Conservation (phyloP, 2,113 vertebrate species). For the Peromyscus maniculatus region DNA sequence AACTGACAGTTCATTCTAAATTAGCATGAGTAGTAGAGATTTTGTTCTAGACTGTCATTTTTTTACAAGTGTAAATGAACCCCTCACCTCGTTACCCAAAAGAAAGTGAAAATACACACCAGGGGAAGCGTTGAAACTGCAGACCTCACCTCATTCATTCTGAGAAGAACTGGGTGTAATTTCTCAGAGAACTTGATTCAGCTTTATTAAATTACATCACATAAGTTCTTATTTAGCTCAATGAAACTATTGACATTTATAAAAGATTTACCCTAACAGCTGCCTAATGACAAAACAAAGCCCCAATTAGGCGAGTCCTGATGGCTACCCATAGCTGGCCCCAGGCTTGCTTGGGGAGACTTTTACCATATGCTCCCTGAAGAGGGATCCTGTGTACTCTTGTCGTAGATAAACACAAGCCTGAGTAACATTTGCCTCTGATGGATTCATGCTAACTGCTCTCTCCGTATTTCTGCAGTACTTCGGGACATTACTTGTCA, state of each 20-base stretch:
- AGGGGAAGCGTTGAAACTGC: neutral
- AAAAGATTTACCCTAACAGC: neutral
- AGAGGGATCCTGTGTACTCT: neutral
- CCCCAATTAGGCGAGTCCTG: neutral
- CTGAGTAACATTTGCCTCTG: neutral
- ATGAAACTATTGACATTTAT: neutral
- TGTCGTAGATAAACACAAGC: neutral
- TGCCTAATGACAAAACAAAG: neutral
- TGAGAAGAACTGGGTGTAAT: neutral
- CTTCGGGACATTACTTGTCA: conserved; percentile 96
- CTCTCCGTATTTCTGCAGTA: conserved; percentile 90
- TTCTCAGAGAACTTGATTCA: conserved; percentile 28
- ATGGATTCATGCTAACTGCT: conserved; percentile 4
- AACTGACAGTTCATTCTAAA: no score
- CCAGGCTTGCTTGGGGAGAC: neutral
- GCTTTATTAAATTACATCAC: neutral
- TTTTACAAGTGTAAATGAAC: neutral
- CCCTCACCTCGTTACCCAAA: neutral
- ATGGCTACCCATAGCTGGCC: neutral
- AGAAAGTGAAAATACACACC: neutral
- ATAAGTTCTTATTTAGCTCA: neutral
- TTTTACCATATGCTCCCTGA: neutral
- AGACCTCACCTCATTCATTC: neutral
- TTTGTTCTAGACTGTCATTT: neutral
- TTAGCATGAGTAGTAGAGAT: neutral